A percentile compares a stretch with the other conserved stretches of the same genome.
Evolutionary conservation across 2,113 vertebrate species (phyloP).

Genomic region (Prinia subflava): DNA sequence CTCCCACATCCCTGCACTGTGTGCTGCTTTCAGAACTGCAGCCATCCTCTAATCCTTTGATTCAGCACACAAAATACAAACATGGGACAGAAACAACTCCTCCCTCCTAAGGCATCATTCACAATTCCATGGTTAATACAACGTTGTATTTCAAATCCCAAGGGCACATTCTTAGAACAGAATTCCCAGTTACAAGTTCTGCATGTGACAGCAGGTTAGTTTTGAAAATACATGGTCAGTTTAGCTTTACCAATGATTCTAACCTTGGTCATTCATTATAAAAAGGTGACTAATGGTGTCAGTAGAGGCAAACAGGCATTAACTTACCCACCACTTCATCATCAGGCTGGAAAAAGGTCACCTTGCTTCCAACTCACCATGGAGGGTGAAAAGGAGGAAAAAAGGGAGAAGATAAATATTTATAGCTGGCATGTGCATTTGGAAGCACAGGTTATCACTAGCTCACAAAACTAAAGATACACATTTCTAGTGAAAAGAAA

Average conservation of each 20-base stretch:
- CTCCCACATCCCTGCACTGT: neutral
- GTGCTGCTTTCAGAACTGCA: neutral
- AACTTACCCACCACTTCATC: conserved; percentile 93
- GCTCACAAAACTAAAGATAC: neutral
- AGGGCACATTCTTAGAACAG: neutral
- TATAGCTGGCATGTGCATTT: neutral
- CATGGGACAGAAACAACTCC: neutral
- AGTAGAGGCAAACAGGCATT: neutral
- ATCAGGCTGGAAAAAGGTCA: conserved; percentile 88
- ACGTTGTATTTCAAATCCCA: neutral
- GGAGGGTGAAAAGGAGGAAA: neutral
- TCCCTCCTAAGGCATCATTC: neutral
- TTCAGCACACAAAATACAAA: neutral
- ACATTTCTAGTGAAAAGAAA: neutral
- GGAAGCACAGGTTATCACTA: neutral
- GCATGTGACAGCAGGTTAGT: neutral
- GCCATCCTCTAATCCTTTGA: neutral
- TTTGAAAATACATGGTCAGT: neutral
- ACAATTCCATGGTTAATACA: neutral
- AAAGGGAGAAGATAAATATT: neutral
- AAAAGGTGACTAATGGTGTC: neutral
- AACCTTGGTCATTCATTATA: neutral
- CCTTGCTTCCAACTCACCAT: conserved; percentile 84
- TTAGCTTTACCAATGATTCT: neutral
- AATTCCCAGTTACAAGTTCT: neutral